Percentiles rank a stretch among this genome's conserved stretches.
Evolutionary conservation across 2,113 vertebrate genomes (phyloP).

Genomic region (Hylia prasina): DNA sequence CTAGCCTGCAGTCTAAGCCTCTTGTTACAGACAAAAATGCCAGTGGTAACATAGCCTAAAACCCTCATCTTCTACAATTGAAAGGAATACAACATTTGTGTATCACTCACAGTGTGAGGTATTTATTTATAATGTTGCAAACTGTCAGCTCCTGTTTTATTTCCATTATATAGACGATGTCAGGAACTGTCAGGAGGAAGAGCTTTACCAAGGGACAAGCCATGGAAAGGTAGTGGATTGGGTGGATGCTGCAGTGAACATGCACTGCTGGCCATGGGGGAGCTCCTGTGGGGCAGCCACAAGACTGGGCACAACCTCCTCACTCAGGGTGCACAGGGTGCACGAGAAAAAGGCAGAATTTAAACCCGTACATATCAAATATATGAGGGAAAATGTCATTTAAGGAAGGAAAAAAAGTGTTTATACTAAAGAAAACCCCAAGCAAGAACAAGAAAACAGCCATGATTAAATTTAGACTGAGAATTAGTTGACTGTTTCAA

Average conservation of each 20-base stretch:
- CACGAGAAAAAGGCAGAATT: background rate
- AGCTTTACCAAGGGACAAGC: background rate
- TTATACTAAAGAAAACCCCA: background rate
- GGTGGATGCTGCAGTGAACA: background rate
- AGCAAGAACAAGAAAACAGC: background rate
- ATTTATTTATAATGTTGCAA: slow-evolving; percentile 51
- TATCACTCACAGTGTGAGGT: slow-evolving; percentile 20
- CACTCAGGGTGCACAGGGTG: background rate
- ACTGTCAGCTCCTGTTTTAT: slow-evolving; percentile 15
- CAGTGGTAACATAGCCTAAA: slow-evolving; percentile 26
- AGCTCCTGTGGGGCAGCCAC: background rate
- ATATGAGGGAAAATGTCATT: background rate
- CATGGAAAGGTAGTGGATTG: background rate
- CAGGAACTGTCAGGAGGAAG: slow-evolving; percentile 25
- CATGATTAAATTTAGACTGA: background rate
- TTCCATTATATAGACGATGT: background rate
- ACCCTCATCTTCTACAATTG: slow-evolving; percentile 45
- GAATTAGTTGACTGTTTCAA: background rate
- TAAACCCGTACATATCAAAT: background rate
- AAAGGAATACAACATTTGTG: slow-evolving; percentile 46
- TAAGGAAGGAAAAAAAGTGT: background rate
- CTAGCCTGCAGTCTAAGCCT: background rate
- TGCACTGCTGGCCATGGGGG: rapidly evolving
- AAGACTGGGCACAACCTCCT: background rate
- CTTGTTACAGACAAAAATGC: slow-evolving; percentile 17